Evolutionary conservation across 2,888 invertebrate species (phyloP).

Genomic region (Ophioninae sp.): DNA sequence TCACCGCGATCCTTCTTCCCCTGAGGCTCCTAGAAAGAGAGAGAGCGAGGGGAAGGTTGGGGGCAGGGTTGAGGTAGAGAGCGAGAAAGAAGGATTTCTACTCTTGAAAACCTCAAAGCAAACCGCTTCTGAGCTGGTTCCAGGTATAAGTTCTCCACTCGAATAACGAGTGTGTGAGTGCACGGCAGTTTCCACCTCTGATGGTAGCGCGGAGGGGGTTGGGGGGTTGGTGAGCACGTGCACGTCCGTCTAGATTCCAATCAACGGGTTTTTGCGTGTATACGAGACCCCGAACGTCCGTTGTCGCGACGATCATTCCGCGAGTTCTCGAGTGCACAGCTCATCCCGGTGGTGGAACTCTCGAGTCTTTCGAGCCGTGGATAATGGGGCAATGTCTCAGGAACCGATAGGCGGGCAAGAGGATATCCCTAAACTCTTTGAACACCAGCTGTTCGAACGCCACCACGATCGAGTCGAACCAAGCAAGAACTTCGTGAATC

Average conservation of each 20-base stretch:
- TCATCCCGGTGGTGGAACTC: constrained; percentile 2
- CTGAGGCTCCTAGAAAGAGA: background rate
- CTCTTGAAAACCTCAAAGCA: constrained; percentile 73
- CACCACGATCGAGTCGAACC: no score
- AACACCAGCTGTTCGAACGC: no score
- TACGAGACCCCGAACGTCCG: constrained; percentile 33
- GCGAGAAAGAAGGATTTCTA: constrained; percentile 25
- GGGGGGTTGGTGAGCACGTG: constrained; percentile 43
- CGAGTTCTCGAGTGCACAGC: background rate
- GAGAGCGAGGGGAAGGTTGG: background rate
- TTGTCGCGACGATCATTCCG: constrained; percentile 10
- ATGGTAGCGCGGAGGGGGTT: constrained; percentile 30
- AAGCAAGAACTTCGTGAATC: no score
- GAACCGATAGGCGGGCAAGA: background rate
- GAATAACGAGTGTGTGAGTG: constrained; percentile 49
- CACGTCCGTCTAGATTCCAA: constrained; percentile 77
- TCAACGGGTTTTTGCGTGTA: constrained; percentile 75
- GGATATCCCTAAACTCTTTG: background rate
- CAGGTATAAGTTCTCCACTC: constrained; percentile 69
- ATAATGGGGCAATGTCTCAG: constrained; percentile 14
- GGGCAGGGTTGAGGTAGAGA: constrained; percentile 34
- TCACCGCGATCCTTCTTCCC: background rate
- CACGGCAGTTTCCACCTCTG: constrained; percentile 25
- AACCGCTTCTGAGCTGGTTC: constrained; percentile 71
- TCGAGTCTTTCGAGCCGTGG: constrained; percentile 1